Conservation (phyloP, 2,113 vertebrate genomes). For the Meriones unguiculatus region DNA sequence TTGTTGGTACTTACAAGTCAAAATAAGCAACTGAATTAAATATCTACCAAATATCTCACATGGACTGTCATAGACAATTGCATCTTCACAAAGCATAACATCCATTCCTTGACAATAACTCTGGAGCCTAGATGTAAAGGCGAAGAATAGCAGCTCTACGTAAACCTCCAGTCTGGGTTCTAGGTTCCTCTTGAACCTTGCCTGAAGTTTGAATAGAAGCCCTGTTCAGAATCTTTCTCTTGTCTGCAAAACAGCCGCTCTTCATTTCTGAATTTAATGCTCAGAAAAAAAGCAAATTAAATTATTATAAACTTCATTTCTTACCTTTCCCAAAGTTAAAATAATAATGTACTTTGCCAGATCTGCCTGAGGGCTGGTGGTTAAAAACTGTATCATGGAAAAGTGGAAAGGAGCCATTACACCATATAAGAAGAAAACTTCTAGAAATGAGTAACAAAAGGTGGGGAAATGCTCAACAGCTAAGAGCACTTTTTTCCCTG, state of each 20-base stretch:
- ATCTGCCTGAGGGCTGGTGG: not conserved
- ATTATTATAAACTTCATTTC: not conserved
- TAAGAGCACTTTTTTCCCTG: not conserved
- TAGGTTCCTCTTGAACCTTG: no score
- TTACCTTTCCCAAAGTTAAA: conserved; percentile 9
- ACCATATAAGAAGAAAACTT: not conserved
- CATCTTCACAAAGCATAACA: accelerated
- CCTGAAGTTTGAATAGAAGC: accelerated
- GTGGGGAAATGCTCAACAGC: not conserved
- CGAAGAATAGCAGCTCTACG: not conserved
- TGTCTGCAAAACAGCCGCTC: accelerated
- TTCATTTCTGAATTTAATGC: not conserved
- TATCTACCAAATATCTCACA: not conserved
- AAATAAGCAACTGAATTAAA: not conserved
- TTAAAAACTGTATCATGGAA: not conserved
- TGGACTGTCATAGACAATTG: not conserved
- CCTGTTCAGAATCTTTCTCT: accelerated
- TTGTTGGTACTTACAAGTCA: not conserved
- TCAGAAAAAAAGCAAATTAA: not conserved
- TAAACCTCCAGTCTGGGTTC: accelerated
- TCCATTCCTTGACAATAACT: not conserved
- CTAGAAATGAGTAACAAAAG: not conserved
- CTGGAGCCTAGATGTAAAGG: not conserved
- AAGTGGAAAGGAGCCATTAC: no score
- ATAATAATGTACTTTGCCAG: not conserved